A percentile compares a stretch with the other conserved stretches of the same genome.
Conservation (phyloP, 2,888 invertebrate genomes). For the Oligia latruncula region DNA sequence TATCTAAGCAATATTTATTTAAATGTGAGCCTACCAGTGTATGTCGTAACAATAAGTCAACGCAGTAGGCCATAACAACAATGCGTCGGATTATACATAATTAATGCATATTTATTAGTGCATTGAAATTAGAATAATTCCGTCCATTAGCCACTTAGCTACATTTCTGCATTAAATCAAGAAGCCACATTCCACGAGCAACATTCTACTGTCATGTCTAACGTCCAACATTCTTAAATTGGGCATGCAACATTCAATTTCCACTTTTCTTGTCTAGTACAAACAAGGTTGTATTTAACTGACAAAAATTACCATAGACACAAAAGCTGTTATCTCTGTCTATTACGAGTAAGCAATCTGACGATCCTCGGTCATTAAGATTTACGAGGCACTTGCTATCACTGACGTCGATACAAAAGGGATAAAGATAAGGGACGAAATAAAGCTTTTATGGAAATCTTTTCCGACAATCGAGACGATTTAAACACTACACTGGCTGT, state of each 20-base stretch:
- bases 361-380: constrained; percentile 74
- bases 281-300: constrained; percentile 51
- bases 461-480: constrained; percentile 67
- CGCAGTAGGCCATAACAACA: constrained; percentile 35
- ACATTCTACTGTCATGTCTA: constrained; percentile 14
- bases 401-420: constrained; percentile 72
- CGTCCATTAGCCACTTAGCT: constrained; percentile 44
- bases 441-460: constrained; percentile 74
- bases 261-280: constrained; percentile 25
- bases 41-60: constrained; percentile 26
- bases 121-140: constrained; percentile 59
- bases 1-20: background rate
- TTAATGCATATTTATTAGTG: constrained; percentile 53
- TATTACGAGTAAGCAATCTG: constrained; percentile 65
- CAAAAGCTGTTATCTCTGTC: constrained; percentile 63
- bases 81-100: constrained; percentile 29
- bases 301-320: constrained; percentile 59
- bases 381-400: constrained; percentile 79
- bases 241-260: constrained; percentile 43
- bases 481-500: constrained; percentile 63
- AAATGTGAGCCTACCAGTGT: background rate
- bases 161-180: constrained; percentile 54
- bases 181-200: constrained; percentile 44
- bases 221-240: constrained; percentile 35
- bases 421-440: constrained; percentile 70